Evolutionary conservation across 2,888 invertebrate genomes (phyloP).

Genomic region (Euzetes globulus): DNA sequence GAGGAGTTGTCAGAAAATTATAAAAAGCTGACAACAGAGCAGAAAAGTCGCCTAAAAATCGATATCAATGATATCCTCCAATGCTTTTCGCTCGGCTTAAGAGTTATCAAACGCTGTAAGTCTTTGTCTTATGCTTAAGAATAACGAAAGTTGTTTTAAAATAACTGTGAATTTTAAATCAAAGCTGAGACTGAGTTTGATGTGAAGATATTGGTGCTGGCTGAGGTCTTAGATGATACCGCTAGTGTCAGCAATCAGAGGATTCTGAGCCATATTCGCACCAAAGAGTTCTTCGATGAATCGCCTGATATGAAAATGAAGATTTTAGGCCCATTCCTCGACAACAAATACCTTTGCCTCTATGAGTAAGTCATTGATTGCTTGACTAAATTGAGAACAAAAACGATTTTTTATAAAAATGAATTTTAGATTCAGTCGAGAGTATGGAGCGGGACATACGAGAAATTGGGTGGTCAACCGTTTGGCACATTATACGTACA

Average conservation of each 20-base stretch:
- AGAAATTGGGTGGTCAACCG: too few relatives aligned
- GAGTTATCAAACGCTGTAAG: neutral
- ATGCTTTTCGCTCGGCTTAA: neutral
- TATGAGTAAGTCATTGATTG: neutral
- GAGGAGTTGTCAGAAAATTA: neutral
- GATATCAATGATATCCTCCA: neutral
- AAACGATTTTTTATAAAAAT: too few relatives aligned
- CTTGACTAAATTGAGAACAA: too few relatives aligned
- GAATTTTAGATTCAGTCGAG: too few relatives aligned
- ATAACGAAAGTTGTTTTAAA: too few relatives aligned
- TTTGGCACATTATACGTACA: too few relatives aligned
- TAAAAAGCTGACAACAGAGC: neutral
- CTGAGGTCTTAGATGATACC: neutral
- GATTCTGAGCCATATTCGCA: too few relatives aligned
- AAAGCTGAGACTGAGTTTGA: neutral
- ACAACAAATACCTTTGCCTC: neutral
- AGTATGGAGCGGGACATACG: too few relatives aligned
- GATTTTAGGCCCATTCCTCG: neutral
- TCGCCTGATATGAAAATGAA: neutral
- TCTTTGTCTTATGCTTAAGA: neutral
- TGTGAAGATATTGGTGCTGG: neutral
- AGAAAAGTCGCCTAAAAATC: neutral
- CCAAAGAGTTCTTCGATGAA: neutral
- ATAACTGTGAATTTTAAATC: neutral
- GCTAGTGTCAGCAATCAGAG: neutral